Evolutionary conservation across 2,888 invertebrate genomes (phyloP), one percentile per base, ranked within the genome.

Genomic region (Cephonodes hylas): DNA sequence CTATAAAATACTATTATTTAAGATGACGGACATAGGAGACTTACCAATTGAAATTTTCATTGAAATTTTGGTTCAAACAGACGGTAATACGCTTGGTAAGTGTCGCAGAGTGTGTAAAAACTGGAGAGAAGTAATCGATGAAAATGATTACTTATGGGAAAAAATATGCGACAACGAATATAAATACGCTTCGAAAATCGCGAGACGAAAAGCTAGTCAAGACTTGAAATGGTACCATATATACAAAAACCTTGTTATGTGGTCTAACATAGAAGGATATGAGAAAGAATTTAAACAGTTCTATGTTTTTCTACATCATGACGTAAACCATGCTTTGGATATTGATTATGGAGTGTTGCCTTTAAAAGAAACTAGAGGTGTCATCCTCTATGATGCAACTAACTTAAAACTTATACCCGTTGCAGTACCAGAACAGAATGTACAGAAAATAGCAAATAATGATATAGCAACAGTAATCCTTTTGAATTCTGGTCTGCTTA

Each of bases 21-120:
- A 31, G 66, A 74, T 75, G 73, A 74, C 73, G 65, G 73, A 74
- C 38, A 75, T 80, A 53, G 67, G 81, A 44, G 72, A 72, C 60
- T 71, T 91, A 27, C 90, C 90, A 1, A 34, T 85, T 18, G 90
- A 91, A 74, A 79, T 81, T n/a, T 79, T 89, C 18, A 66, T 84
- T 22, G 86, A 88, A 72, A 85, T 91, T 68, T 69, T 91, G 6
- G 70, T 72, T 18, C 73, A 78, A 63, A 75, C 78, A 1, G 84
- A 89, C 59, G 89, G 89, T 10, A 63, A 66, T 13, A 83, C 84
- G 1, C 62, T 89, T 1, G 86, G 84, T 25, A 77, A 70, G 64
- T 88, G 87, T 66, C 78, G 89, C 2, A 70, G 85, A 66, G 88
- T 90, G 0, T 85, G 85, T 63, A 86, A 73, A 67, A 67, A 71